Conservation (phyloP, 2,797 vertebrate species). For the Dendrocincla tyrannina region DNA sequence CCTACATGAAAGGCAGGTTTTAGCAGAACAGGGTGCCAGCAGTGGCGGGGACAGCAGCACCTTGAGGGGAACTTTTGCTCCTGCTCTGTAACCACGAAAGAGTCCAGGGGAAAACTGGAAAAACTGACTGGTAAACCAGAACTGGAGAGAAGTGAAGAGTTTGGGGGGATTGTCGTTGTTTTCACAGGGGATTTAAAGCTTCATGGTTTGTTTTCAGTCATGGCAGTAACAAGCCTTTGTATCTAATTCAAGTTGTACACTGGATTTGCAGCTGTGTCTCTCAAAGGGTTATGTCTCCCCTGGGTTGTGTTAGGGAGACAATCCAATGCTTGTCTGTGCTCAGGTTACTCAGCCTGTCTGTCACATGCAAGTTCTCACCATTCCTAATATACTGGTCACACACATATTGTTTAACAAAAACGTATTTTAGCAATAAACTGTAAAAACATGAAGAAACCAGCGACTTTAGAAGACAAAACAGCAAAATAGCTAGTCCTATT, state of each 20-base stretch:
- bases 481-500: neutral
- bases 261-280: neutral
- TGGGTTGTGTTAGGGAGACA: neutral
- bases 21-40: neutral
- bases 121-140: neutral
- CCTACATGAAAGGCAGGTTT: neutral
- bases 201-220: neutral
- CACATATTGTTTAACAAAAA: neutral
- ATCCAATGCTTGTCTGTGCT: neutral
- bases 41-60: neutral
- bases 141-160: neutral
- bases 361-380: neutral
- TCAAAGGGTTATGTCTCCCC: neutral
- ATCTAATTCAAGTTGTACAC: neutral
- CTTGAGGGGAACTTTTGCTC: neutral
- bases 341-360: neutral
- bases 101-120: neutral
- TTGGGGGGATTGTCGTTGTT: rapidly evolving
- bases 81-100: neutral
- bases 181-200: neutral
- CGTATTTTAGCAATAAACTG: neutral
- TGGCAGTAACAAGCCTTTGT: neutral
- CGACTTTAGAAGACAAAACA: neutral
- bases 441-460: neutral
- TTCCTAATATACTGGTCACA: neutral